A percentile compares a stretch with the other conserved stretches of the same genome.
phyloP scores from a whole-genome alignment of 92 coral and sea anemone genomes.

The Epizoanthus illoricatus region DNA sequence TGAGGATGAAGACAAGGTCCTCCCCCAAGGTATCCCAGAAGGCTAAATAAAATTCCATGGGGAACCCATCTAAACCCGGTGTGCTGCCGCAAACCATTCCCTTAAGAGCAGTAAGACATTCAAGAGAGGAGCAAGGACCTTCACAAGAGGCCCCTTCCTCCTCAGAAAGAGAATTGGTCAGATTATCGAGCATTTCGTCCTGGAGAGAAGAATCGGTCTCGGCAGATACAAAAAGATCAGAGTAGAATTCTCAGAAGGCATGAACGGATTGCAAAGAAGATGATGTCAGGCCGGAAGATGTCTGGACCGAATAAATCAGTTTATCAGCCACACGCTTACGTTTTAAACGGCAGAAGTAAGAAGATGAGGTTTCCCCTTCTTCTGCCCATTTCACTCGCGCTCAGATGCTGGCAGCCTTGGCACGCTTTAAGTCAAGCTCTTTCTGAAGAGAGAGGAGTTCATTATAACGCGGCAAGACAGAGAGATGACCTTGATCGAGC shows the following conservation, averaged over 20 bases:
- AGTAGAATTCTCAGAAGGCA: background rate
- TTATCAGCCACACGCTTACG: constrained; percentile 9
- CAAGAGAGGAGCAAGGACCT: background rate
- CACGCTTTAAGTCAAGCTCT: background rate
- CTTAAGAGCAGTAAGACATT: background rate
- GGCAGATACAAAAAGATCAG: background rate
- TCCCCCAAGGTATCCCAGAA: background rate
- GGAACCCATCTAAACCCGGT: constrained; percentile 1
- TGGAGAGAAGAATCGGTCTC: background rate
- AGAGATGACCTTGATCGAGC: background rate
- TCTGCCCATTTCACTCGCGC: constrained; percentile 13
- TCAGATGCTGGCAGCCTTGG: background rate
- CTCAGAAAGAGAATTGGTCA: background rate
- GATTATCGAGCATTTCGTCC: background rate
- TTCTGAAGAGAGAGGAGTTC: background rate
- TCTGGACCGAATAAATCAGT: background rate
- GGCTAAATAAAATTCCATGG: background rate
- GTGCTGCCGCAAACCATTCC: background rate
- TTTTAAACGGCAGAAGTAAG: constrained; percentile 31
- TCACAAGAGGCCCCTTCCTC: background rate
- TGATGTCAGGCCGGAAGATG: background rate
- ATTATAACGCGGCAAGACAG: background rate
- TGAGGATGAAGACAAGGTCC: background rate
- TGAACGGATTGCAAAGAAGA: background rate
- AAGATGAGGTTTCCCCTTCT: constrained; percentile 35